Conservation (phyloP, 2,888 invertebrate species). For the Pyralis farinalis region DNA sequence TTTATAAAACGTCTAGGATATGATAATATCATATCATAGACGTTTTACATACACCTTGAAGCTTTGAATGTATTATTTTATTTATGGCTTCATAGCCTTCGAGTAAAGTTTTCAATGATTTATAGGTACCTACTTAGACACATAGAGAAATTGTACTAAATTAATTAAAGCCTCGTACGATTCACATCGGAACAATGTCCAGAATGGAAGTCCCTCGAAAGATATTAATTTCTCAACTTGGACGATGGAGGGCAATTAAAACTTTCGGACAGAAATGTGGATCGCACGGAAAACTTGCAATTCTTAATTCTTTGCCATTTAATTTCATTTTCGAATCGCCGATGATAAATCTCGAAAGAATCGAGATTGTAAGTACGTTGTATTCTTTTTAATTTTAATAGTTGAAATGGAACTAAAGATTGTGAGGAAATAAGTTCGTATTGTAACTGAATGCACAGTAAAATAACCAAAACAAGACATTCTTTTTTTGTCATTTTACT, state of each 20-base stretch:
- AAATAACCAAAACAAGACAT: too few species aligned
- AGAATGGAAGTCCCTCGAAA: constrained; percentile 46
- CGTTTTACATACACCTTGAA: too few species aligned
- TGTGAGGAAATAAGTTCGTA: too few species aligned
- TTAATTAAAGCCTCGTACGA: constrained; percentile 26
- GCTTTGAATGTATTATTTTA: too few species aligned
- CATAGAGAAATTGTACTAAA: constrained; percentile 16
- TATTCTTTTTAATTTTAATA: background rate
- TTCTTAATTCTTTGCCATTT: constrained; percentile 51
- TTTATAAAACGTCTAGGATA: too few species aligned
- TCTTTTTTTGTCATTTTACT: too few species aligned
- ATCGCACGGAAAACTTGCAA: constrained; percentile 43
- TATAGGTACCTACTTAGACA: too few species aligned
- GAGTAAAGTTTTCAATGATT: too few species aligned
- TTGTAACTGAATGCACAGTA: too few species aligned
- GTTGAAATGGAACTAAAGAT: too few species aligned
- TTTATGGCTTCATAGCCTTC: too few species aligned
- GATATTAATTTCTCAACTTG: constrained; percentile 67
- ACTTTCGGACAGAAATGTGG: constrained; percentile 53
- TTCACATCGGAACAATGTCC: constrained; percentile 36
- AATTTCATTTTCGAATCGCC: constrained; percentile 43
- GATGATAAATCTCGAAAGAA: constrained; percentile 20
- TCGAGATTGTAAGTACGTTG: background rate
- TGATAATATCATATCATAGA: too few species aligned
- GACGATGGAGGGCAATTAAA: constrained; percentile 67